Base-by-base conservation (phyloP, 53 echinoderm and acorn worm species). In the Antedon mediterranea region DNA sequence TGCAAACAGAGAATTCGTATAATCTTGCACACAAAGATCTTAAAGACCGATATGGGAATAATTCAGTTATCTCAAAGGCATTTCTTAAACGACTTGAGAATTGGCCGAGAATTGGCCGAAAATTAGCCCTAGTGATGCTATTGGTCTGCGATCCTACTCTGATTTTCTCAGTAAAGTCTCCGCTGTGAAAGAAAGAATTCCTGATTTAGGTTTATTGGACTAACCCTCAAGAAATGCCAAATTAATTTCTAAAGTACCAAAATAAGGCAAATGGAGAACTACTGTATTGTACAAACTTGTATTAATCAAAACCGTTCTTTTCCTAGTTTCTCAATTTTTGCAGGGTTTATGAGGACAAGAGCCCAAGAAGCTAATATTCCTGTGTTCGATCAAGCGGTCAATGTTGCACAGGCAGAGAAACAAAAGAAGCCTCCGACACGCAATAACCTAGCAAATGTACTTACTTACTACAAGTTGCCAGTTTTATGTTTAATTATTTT, bases 191-290 rank as follows among this genome's bases (percentile, higher is more conserved):
- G 0, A 3, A 32, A 74, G 73, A 9, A 71, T 57, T 31, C 57
- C 42, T 0, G 84, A 34, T 78, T 84, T 87, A 0, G 83, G 83
- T 1, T 76, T 87, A 26, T 73, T 87, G 13, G 84, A 87, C 74
- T 83, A n/a, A 83, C 31, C 73, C 87, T 18, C 76, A 76, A 32
- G 87, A 87, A 87, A 87, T 73, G 44, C 37, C 32, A 80, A 79
- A 31, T 43, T 83, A 30, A 79, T 87, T 13, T 80, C 80, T 31
- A 85, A 76, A 31, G 43, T 87, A 9, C 87, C 83, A 33, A 31
- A 28, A 0, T 43, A 86, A 41, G 27, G 70, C 34, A 79, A 77
- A 43, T 81, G 57, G 57, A 57, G 57, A 18, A 57, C 9, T 18
- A 26, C 57, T 18, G 57, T 57, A 26, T 57, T 18, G 57, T 57